phyloP scores from a whole-genome alignment of 2,797 vertebrate species.

The Chaetophractus vellerosus region DNA sequence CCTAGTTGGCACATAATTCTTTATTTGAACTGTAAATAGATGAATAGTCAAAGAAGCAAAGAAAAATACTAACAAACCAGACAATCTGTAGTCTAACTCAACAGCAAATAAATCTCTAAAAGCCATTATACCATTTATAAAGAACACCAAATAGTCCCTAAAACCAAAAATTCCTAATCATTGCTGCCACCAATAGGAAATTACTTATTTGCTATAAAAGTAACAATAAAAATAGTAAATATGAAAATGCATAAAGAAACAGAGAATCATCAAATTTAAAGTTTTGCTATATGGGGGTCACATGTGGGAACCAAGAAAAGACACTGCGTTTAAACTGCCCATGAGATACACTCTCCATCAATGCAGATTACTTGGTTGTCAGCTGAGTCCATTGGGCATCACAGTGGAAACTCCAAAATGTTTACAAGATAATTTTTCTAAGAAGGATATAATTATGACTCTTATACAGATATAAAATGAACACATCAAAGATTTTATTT shows the following conservation, averaged over 20 bases:
- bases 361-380: not conserved
- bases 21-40: conserved; percentile 40
- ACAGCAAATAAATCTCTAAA: not conserved
- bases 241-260: not conserved
- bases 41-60: not conserved
- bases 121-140: not conserved
- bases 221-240: conserved; percentile 1
- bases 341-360: not conserved
- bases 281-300: not conserved
- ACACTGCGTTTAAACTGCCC: not conserved
- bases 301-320: not conserved
- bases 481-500: not conserved
- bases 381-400: not conserved
- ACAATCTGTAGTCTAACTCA: not conserved
- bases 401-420: not conserved
- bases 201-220: not conserved
- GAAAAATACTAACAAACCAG: conserved; percentile 1
- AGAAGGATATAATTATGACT: not conserved
- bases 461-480: conserved; percentile 16
- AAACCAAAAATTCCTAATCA: conserved; percentile 33
- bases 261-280: not conserved
- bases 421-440: conserved; percentile 41
- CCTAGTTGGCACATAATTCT: not conserved
- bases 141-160: not conserved
- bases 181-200: not conserved